Conservation (phyloP, 2,113 vertebrate species). For the Dolichallabes microphthalmus region DNA sequence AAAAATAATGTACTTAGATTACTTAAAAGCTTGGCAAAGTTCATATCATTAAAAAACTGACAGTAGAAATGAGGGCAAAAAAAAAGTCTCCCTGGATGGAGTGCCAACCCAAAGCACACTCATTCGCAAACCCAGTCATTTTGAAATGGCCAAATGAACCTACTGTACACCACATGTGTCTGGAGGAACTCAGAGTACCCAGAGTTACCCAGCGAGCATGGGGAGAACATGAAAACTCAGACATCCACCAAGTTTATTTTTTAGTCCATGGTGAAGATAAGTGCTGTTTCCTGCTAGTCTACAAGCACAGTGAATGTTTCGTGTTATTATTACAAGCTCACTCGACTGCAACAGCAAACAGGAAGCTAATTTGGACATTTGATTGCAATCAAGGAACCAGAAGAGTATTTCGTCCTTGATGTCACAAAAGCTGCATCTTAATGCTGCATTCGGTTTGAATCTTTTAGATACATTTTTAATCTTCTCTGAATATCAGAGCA, state of each 20-base stretch:
- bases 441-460: not conserved
- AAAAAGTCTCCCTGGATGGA: too few relatives aligned
- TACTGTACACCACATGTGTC: too few relatives aligned
- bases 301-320: not conserved
- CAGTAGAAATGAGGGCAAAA: too few relatives aligned
- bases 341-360: not conserved
- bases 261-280: not conserved
- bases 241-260: not conserved
- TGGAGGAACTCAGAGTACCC: too few relatives aligned
- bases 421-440: not conserved
- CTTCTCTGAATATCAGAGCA: too few relatives aligned
- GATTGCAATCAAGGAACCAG: not conserved
- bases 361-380: not conserved
- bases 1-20: too few relatives aligned
- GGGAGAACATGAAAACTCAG: not conserved
- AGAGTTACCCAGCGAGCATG: too few relatives aligned
- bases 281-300: not conserved
- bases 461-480: not conserved
- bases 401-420: not conserved
- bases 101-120: too few relatives aligned
- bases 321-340: not conserved
- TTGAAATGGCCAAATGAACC: too few relatives aligned
- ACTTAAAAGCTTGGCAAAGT: too few relatives aligned
- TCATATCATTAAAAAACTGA: too few relatives aligned
- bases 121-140: too few relatives aligned